Conservation (phyloP, 2,797 vertebrate genomes). For the Hyperoplus immaculatus region DNA sequence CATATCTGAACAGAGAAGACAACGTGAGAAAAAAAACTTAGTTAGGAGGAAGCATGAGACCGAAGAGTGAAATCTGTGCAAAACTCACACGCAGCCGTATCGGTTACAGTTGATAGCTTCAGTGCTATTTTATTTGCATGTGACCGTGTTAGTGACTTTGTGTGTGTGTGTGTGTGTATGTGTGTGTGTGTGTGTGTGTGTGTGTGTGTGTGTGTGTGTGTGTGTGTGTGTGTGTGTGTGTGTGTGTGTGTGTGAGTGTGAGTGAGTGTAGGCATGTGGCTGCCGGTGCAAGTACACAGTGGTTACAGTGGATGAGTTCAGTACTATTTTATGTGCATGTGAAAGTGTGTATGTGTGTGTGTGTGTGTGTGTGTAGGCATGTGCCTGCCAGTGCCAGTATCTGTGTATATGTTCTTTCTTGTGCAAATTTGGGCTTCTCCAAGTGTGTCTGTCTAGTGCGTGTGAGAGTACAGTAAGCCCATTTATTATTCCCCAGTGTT, state of each 20-base stretch:
- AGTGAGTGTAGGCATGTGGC: not conserved
- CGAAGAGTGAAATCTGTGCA: slow-evolving; percentile 26
- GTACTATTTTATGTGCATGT: not conserved
- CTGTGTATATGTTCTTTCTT: slow-evolving; percentile 48
- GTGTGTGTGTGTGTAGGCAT: not conserved
- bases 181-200: not conserved
- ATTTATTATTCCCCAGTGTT: slow-evolving; percentile 79
- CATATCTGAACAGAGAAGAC: not conserved
- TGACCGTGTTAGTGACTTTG: slow-evolving; percentile 11
- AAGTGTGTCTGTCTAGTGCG: slow-evolving; percentile 12
- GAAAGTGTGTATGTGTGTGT: not conserved
- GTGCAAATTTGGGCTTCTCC: slow-evolving; percentile 26
- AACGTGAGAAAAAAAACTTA: not conserved
- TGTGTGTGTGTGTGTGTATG: not conserved
- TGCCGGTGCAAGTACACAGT: not conserved
- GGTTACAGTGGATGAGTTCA: not conserved
- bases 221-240: not conserved
- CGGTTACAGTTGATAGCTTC: slow-evolving; percentile 40
- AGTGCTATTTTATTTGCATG: slow-evolving; percentile 36
- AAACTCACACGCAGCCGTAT: slow-evolving; percentile 38
- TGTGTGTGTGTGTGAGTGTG: not conserved
- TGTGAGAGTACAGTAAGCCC: slow-evolving; percentile 43
- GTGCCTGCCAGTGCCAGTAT: slow-evolving; percentile 24
- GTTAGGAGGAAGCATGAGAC: slow-evolving; percentile 15
- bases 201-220: not conserved